These are phyloP conservation scores for Scomber colias DNA, from an alignment of 2,113 vertebrate genomes.

Conservation along the genomic window DNA sequence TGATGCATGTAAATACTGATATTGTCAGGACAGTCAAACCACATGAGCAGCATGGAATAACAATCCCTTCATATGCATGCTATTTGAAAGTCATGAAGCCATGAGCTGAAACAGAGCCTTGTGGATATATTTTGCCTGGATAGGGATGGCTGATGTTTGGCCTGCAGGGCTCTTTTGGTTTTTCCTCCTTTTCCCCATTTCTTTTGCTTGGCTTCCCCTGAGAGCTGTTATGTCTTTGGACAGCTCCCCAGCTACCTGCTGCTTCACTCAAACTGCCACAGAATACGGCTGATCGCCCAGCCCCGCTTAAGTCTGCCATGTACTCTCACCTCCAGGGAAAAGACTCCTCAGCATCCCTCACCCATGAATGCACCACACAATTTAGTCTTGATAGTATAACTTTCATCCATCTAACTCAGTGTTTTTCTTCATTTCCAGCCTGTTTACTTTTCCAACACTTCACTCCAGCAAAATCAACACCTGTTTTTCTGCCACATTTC, in stretches of 20 bases:
- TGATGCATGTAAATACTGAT: conserved; percentile 27
- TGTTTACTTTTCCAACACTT: background rate
- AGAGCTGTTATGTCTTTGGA: conserved; percentile 75
- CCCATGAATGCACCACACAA: background rate
- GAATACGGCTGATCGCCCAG: conserved; percentile 39
- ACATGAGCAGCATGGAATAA: conserved; percentile 26
- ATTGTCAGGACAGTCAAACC: conserved; percentile 21
- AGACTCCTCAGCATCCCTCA: conserved; percentile 25
- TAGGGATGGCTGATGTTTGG: conserved; percentile 39
- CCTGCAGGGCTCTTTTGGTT: conserved; percentile 23
- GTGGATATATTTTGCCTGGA: conserved; percentile 58
- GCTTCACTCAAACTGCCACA: conserved; percentile 66
- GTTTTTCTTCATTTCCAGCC: background rate
- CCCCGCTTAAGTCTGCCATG: conserved; percentile 28
- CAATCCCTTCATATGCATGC: background rate
- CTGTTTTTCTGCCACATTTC: too few relatives aligned
- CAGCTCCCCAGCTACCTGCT: conserved; percentile 80
- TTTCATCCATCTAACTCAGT: background rate
- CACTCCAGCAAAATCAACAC: background rate
- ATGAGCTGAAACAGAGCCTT: conserved; percentile 44
- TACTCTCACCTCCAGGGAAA: conserved; percentile 23
- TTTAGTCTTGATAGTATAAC: background rate
- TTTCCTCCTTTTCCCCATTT: conserved; percentile 41
- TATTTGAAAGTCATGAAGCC: conserved; percentile 45
- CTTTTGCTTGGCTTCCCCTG: conserved; percentile 77